Conservation (phyloP, 2,888 invertebrate species). For the Syrista parreyssii region DNA sequence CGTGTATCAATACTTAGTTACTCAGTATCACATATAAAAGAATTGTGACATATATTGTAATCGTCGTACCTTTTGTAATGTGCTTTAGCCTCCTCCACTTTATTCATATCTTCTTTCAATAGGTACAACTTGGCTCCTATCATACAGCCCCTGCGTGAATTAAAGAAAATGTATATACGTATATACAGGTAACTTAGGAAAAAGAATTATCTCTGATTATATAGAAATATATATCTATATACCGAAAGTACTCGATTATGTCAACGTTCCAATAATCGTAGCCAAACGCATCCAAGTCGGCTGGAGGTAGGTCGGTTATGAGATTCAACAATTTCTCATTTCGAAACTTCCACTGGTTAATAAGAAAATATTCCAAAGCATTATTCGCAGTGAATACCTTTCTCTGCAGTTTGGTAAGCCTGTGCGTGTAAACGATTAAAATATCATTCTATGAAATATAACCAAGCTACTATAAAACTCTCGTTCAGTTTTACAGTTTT, state of each 20-base stretch:
- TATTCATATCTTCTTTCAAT: constrained; percentile 74
- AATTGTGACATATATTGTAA: neutral
- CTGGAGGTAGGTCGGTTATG: constrained; percentile 67
- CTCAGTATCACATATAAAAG: neutral
- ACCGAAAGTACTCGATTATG: constrained; percentile 67
- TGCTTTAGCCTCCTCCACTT: constrained; percentile 68
- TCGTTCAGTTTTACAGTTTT: neutral
- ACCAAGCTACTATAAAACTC: neutral
- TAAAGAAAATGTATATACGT: neutral
- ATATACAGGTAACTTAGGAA: neutral
- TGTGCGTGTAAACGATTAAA: constrained; percentile 59
- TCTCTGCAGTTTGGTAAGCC: constrained; percentile 83
- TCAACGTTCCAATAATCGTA: constrained; percentile 71
- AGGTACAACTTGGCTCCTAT: constrained; percentile 75
- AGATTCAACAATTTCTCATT: constrained; percentile 73
- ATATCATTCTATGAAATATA: constrained; percentile 12
- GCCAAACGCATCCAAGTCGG: constrained; percentile 71
- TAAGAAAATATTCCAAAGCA: constrained; percentile 79
- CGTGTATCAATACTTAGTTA: neutral
- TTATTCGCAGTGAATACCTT: constrained; percentile 81
- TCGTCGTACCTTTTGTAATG: constrained; percentile 68
- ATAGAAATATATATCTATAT: neutral
- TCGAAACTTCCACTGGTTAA: constrained; percentile 81
- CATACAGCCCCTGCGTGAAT: constrained; percentile 65
- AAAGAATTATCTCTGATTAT: too few relatives aligned